Base-by-base conservation (phyloP, 2,113 vertebrate genomes). In the Pseudorhombus dupliciocellatus region DNA sequence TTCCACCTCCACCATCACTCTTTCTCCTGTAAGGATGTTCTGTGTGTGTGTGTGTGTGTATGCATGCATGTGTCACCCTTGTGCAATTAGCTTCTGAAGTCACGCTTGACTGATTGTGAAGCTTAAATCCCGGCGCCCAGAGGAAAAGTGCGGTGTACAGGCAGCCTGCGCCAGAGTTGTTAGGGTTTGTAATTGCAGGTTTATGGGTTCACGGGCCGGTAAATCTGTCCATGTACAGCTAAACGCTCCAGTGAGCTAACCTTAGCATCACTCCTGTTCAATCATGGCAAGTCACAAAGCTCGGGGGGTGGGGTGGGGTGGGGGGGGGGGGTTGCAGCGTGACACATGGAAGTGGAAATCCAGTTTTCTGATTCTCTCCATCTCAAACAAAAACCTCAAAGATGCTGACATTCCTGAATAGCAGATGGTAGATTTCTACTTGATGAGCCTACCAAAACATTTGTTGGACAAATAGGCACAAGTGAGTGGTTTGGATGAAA, bases 161-260 rank as follows among this genome's bases (percentile, higher is more conserved):
- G 81, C 80, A 37, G 75, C 82, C 73, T 80, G 73, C 64, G 63
- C 83, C 72, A 75, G 84, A 79, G 86, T 83, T 85, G 86, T 88
- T 89, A 90, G 84, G 84, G 80, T 91, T 90, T 88, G 83, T 88
- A 91, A 91, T 91, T 90, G 84, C 84, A 88, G 84, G 84, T 91
- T 89, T 90, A 88, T 83, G 71, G 83, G 83, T 86, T 85, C 84
- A 88, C 88, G 81, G 85, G 84, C 86, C 70, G 53, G 76, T 87
- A 91, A 90, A 89, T 89, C 83, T 87, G 84, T 59, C 83, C 83
- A 22, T 86, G 89, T 84, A 81, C 84, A 37, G 87, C 84, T 80
- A 87, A 89, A 85, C 75, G 88, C 90, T 89, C 64, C 77, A 64
- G 80, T 15, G 76, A 61, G 70, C 80, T 81, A 83, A 88, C 86